These are phyloP conservation scores for Centropyge bicolor DNA, from an alignment of 2,797 vertebrate species.

Conservation along the genomic window DNA sequence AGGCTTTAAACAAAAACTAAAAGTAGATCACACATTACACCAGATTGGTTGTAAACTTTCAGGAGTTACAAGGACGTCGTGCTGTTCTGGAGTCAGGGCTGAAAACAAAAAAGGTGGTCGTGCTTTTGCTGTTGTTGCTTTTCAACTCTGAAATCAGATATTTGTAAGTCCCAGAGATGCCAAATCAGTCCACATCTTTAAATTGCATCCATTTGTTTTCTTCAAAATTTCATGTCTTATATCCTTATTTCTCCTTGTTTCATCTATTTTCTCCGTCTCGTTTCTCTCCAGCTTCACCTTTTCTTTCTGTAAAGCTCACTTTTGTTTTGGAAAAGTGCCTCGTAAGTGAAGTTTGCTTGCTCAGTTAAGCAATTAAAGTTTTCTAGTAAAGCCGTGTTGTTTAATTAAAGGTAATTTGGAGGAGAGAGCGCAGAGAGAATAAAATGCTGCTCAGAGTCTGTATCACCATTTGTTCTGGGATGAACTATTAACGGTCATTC, in stretches of 20 bases:
- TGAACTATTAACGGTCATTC: constrained; percentile 46
- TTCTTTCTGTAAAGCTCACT: neutral
- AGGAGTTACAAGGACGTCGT: neutral
- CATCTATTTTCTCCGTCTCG: neutral
- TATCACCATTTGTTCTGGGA: constrained; percentile 59
- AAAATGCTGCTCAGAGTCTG: constrained; percentile 46
- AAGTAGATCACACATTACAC: neutral
- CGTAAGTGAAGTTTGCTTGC: constrained; percentile 7
- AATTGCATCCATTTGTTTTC: neutral
- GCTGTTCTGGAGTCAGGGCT: neutral
- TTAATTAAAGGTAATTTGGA: constrained; percentile 73
- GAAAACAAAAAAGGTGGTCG: neutral
- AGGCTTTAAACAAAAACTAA: constrained; percentile 6
- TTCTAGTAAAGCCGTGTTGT: constrained; percentile 66
- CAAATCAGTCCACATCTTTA: neutral
- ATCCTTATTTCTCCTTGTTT: neutral
- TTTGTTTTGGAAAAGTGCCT: constrained; percentile 2
- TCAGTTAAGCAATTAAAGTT: constrained; percentile 51
- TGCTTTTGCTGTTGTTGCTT: neutral
- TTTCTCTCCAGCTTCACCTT: neutral
- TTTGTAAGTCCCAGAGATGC: neutral
- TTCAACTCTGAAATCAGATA: neutral
- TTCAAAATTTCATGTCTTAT: neutral
- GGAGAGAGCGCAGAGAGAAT: constrained; percentile 37
- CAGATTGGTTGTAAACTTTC: neutral